Conservation (phyloP, 1,140 invertebrate species). For the Hormaphis cornu region DNA sequence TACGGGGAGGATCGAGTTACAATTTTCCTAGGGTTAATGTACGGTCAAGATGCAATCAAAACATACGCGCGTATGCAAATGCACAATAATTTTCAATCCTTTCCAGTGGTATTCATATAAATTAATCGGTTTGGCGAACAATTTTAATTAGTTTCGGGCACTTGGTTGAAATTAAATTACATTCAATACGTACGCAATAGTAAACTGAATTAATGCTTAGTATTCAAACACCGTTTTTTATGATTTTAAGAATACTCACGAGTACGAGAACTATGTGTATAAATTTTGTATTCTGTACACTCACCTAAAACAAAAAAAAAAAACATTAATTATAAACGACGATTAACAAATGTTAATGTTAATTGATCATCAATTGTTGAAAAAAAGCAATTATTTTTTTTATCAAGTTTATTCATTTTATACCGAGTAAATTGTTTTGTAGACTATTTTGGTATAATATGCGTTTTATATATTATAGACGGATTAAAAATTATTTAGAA, state of each 20-base stretch:
- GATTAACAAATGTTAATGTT: no score
- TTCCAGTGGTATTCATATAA: not conserved
- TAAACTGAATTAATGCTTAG: not conserved
- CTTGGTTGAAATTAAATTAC: not conserved
- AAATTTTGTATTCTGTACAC: not conserved
- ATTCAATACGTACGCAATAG: not conserved
- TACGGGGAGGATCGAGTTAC: not conserved
- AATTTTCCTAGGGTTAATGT: not conserved
- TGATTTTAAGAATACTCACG: not conserved
- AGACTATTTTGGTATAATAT: no score
- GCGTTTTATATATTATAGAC: no score
- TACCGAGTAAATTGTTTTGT: no score
- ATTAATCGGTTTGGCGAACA: slow-evolving; percentile 2
- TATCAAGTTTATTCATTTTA: no score
- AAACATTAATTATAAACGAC: no score
- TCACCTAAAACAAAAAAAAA: slow-evolving; percentile 17
- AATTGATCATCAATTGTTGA: no score
- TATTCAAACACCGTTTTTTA: not conserved
- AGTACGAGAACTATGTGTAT: not conserved
- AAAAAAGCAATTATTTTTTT: no score
- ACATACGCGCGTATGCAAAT: not conserved
- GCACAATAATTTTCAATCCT: slow-evolving; percentile 16
- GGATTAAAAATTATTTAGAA: no score
- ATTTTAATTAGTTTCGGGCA: slow-evolving; percentile 19
- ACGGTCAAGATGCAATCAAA: not conserved